Conservation (phyloP, 1,140 invertebrate species). For the Papilio machaon region DNA sequence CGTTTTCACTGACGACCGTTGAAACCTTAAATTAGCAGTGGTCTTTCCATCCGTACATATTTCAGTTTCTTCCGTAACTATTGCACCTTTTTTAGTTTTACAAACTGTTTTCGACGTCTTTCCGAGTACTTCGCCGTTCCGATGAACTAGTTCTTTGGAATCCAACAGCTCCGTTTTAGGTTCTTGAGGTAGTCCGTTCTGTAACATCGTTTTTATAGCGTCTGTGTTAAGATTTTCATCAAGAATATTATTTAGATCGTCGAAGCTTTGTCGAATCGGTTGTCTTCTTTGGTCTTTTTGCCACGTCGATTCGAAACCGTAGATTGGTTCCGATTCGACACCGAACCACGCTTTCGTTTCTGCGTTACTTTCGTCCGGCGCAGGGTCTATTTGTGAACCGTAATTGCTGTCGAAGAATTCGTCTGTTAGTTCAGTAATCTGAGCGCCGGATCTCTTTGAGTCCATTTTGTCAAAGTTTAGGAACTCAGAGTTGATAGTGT, state of each 20-base stretch:
- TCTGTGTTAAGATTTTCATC: constrained; percentile 61
- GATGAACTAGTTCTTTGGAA: constrained; percentile 68
- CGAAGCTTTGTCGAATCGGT: constrained; percentile 71
- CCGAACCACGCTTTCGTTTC: constrained; percentile 61
- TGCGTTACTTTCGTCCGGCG: constrained; percentile 60
- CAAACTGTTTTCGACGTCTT: constrained; percentile 70
- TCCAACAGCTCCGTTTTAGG: constrained; percentile 61
- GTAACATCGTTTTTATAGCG: constrained; percentile 68
- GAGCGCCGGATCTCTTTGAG: constrained; percentile 70
- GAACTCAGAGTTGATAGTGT: constrained; percentile 64
- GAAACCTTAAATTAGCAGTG: constrained; percentile 70
- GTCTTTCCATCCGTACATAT: constrained; percentile 72
- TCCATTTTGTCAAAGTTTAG: constrained; percentile 66
- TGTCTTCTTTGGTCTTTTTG: constrained; percentile 78
- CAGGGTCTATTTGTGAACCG: constrained; percentile 63
- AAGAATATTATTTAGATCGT: constrained; percentile 69
- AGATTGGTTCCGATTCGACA: constrained; percentile 71
- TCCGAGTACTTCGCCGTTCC: constrained; percentile 64
- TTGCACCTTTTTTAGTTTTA: constrained; percentile 69
- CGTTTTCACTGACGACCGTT: constrained; percentile 72
- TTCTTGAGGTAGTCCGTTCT: constrained; percentile 69
- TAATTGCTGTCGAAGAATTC: constrained; percentile 75
- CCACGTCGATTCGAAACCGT: constrained; percentile 71
- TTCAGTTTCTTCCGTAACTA: constrained; percentile 75
- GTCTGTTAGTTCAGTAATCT: constrained; percentile 79